A percentile compares a stretch with the other conserved stretches of the same genome.
These are phyloP conservation scores for Clamator glandarius DNA, from an alignment of 2,797 vertebrate species.

Conservation along the genomic window DNA sequence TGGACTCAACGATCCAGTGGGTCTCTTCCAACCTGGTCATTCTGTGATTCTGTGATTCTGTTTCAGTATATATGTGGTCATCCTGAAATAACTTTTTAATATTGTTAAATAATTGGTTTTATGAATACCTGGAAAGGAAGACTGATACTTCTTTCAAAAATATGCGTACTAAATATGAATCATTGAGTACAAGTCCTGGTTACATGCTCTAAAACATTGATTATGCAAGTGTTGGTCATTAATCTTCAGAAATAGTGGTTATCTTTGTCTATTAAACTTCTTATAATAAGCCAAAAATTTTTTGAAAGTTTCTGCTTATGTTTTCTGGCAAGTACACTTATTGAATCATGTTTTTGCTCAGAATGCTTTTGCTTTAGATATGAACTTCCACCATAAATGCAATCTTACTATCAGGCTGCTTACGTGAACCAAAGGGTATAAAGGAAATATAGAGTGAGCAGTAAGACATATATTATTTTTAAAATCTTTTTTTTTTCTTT, in stretches of 20 bases:
- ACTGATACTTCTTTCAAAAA: background rate
- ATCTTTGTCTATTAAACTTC: background rate
- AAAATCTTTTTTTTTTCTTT: background rate
- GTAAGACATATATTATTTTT: background rate
- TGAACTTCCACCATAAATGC: background rate
- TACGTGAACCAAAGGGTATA: background rate
- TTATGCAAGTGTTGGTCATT: background rate
- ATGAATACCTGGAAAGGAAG: background rate
- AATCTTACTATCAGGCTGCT: background rate
- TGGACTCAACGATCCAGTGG: too few relatives aligned
- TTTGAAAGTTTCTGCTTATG: background rate
- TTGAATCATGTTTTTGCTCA: background rate
- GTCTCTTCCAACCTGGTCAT: too few relatives aligned
- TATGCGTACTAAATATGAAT: background rate
- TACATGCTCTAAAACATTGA: background rate
- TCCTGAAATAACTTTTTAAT: background rate
- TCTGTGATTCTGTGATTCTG: too few relatives aligned
- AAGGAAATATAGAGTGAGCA: background rate
- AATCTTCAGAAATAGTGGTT: background rate
- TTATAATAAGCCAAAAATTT: background rate
- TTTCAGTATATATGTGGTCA: background rate
- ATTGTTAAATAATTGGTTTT: background rate
- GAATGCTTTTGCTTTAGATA: background rate
- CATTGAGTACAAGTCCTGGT: background rate
- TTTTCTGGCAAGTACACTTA: background rate